A percentile compares a stretch with the other conserved stretches of the same genome.
Conservation (phyloP, 2,797 vertebrate genomes). For the Acrossocheilus wenchowensis region DNA sequence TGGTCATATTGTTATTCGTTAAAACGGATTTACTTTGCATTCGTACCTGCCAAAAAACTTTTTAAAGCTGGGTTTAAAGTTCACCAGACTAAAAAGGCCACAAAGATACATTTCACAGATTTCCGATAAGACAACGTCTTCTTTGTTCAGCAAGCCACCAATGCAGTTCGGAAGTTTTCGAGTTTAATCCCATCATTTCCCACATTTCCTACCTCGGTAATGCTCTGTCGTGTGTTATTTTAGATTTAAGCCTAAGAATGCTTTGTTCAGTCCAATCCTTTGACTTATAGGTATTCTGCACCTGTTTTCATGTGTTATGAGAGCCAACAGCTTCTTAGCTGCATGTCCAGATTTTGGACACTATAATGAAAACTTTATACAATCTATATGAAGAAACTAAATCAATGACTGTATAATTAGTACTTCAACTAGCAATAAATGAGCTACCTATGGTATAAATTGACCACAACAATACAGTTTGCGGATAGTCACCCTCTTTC, state of each 20-base stretch:
- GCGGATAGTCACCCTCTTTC: neutral
- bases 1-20: neutral
- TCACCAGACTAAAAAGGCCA: neutral
- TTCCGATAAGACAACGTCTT: neutral
- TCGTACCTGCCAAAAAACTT: neutral
- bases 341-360: slow-evolving; percentile 1
- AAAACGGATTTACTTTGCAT: neutral
- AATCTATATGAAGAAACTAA: neutral
- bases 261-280: slow-evolving; percentile 27
- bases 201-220: slow-evolving; percentile 74
- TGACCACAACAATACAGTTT: neutral
- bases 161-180: slow-evolving; percentile 68
- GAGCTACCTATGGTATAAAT: neutral
- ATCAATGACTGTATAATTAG: neutral
- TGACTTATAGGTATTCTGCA: slow-evolving; percentile 18
- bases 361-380: neutral
- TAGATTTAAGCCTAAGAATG: slow-evolving; percentile 59
- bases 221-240: slow-evolving; percentile 70
- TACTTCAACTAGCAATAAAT: neutral
- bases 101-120: slow-evolving; percentile 13
- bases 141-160: slow-evolving; percentile 39
- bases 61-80: slow-evolving; percentile 18
- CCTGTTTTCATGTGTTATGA: slow-evolving; percentile 6
- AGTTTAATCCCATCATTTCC: slow-evolving; percentile 74
- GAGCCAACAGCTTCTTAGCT: neutral